Percentiles rank a stretch among this genome's conserved stretches.
Conservation (phyloP, 2,888 invertebrate species). For the Punctoribates punctum region DNA sequence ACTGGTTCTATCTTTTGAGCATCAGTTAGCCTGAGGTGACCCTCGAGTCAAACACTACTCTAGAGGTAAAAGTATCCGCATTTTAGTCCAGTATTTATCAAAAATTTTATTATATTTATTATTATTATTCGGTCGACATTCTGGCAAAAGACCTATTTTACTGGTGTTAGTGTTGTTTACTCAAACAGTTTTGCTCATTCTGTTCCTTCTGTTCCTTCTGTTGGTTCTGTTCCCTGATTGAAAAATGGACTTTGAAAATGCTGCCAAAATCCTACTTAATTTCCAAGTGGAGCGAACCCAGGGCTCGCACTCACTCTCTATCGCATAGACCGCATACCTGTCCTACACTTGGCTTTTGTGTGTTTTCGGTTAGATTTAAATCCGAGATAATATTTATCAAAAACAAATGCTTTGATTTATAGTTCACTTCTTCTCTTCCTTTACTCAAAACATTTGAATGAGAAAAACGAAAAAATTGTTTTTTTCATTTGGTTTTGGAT, state of each 20-base stretch:
- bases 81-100: slow-evolving; percentile 12
- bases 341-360: not conserved
- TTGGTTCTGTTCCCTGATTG: not conserved
- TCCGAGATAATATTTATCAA: too few relatives aligned
- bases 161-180: not conserved
- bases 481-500: too few relatives aligned
- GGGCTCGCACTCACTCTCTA: not conserved
- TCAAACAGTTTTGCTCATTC: not conserved
- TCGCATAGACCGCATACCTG: not conserved
- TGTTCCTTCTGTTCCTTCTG: not conserved
- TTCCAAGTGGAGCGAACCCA: not conserved
- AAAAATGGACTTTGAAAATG: not conserved
- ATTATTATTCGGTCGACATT: not conserved
- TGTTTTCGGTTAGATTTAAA: too few relatives aligned
- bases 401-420: too few relatives aligned
- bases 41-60: not conserved
- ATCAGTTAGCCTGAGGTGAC: slow-evolving; percentile 10
- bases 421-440: too few relatives aligned
- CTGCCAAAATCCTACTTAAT: not conserved
- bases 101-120: slow-evolving; percentile 21
- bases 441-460: too few relatives aligned
- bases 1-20: not conserved
- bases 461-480: too few relatives aligned
- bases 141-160: slow-evolving; percentile 9
- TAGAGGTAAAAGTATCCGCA: slow-evolving; percentile 29